Base-by-base conservation (phyloP, 92 coral and sea anemone genomes). In the Palythoa heliodiscus region DNA sequence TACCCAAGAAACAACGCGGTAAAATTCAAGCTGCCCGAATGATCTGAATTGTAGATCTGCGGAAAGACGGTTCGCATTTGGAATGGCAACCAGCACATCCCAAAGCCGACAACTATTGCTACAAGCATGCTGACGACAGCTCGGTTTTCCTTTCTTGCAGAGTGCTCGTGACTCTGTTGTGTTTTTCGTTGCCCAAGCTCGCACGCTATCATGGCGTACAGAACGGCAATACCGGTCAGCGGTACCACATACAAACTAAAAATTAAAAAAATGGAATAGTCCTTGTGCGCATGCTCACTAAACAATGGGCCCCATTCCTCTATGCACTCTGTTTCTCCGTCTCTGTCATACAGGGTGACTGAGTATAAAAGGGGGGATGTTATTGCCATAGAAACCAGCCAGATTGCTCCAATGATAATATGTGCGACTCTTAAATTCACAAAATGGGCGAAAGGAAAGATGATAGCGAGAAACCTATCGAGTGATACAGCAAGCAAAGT, bases 351-450 rank as follows among this genome's bases (percentile, higher is more conserved):
- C 40, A 80, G 74, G 72, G 73, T 80, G 24, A 80, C 84, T 12
- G 84, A 80, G 14, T 80, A 80, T 13, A 80, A 15, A 11, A 80
- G 84, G 8, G 84, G 84, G 8, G 84, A 70, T 66, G 84, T 23
- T 80, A 66, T 80, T 39, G 22, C 84, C 84, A 80, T 80, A 25
- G 84, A 80, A 80, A 80, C 74, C 10, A 80, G 64, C 84, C 84
- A 80, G 9, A 80, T 68, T 20, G 11, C 57, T 22, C 60, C 74
- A 52, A 63, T 66, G 37, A 80, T 66, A 11, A 67, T 47, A 60
- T 63, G 84, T 80, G 84, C 57, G 40, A 66, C 84, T 60, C 58
- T 64, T 80, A 66, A 40, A 48, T 47, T 80, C 11, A 80, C 48
- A 22, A 80, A 80, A 73, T 64, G 84, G 22, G 74, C 61, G 37